A percentile compares a stretch with the other conserved stretches of the same genome.
Evolutionary conservation across 2,797 vertebrate genomes (phyloP).

Genomic region (Gadopsis marmoratus): DNA sequence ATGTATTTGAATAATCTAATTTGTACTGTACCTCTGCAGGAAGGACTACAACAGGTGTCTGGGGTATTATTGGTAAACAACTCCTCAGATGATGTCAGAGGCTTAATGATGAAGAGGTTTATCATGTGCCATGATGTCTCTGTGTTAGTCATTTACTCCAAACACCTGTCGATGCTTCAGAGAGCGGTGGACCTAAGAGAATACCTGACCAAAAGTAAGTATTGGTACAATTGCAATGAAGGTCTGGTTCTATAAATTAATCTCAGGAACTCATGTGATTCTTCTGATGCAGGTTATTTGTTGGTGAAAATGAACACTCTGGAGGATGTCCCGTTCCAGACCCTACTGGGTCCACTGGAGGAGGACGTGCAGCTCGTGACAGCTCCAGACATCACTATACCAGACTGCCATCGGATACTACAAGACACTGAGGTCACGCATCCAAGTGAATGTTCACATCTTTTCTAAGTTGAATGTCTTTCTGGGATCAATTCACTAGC

Average conservation of each 20-base stretch:
- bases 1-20: neutral
- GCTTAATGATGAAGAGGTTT: constrained; percentile 77
- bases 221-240: too few relatives aligned
- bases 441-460: neutral
- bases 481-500: neutral
- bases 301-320: constrained; percentile 85
- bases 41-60: constrained; percentile 11
- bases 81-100: constrained; percentile 70
- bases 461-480: neutral
- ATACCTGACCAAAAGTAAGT: constrained; percentile 48
- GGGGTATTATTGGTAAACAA: constrained; percentile 63
- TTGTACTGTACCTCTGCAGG: neutral
- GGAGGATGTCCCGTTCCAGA: constrained; percentile 91
- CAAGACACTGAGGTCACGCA: constrained; percentile 84
- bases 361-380: constrained; percentile 60
- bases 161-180: constrained; percentile 23
- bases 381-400: constrained; percentile 78
- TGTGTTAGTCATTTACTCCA: constrained; percentile 47
- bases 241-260: neutral
- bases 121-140: constrained; percentile 38
- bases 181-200: constrained; percentile 7
- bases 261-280: neutral
- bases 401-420: constrained; percentile 84
- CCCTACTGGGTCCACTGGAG: constrained; percentile 69
- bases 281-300: constrained; percentile 29